Evolutionary conservation across 1,140 invertebrate species (phyloP), one percentile per base, ranked within the genome.

Genomic region (Drosophila ercepeae): DNA sequence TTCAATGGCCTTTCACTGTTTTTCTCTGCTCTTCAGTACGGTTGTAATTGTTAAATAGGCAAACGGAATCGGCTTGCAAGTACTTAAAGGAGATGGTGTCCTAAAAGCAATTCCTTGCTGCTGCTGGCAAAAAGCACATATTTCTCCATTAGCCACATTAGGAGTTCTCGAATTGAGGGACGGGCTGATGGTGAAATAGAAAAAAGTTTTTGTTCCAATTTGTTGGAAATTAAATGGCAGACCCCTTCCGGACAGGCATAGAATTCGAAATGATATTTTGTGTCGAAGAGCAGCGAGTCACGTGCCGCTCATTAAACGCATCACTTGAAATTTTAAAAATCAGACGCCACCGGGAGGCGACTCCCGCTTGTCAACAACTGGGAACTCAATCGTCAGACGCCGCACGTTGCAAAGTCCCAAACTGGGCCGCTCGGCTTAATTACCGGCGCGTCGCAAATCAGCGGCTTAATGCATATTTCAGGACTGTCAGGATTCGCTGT

Each of bases 241-340:
- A 18, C 39, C 42, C 11, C 42, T n/a, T 39, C 7, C 29, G 41
- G 46, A 57, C 68, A 45, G 60, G 19, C 60, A 46, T 14, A 25
- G 68, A 60, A 71, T 71, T 59, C 25, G 21, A 46, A 71, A 70
- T 59, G 51, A 51, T 58, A 45, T 59, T 60, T 48, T 44, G 41
- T 61, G 55, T 25, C 21, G 13, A 14, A 21, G 29, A 13, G 48
- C 27, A 14, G 46, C 27, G 36, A 68, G 61, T 74, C 88, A 90
- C 88, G 88, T 90, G 88, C 61, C 76, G 67, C 89, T 90, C 88
- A 90, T 90, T 90, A 90, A 84, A 90, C 82, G 83, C 88, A 89
- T 88, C 79, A 74, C 88, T 90, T 79, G 78, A 90, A 89, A 77
- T 78, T 77, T 72, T 48, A 89, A 79, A 88, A 83, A 76, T 76